Conservation (phyloP, 2,888 invertebrate genomes). For the Phymatocera aterrima region DNA sequence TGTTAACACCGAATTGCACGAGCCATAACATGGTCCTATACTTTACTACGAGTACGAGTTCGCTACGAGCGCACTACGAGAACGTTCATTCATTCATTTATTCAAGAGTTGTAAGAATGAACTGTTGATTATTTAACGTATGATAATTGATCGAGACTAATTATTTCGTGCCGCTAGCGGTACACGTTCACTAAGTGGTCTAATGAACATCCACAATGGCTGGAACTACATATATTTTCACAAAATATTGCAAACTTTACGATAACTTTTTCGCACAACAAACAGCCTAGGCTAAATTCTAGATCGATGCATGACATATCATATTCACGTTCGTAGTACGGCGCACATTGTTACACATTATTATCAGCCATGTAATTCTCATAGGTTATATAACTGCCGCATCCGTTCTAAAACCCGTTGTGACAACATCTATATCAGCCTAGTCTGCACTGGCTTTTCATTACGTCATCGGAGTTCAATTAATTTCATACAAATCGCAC, state of each 20-base stretch:
- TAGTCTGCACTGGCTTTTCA: background rate
- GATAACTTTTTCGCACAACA: too few relatives aligned
- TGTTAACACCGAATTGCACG: slow-evolving; percentile 32
- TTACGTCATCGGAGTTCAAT: background rate
- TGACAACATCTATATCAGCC: background rate
- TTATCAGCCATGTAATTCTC: slow-evolving; percentile 4
- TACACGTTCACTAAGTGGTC: too few relatives aligned
- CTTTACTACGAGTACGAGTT: too few relatives aligned
- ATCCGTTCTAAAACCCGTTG: background rate
- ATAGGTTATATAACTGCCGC: slow-evolving; percentile 6
- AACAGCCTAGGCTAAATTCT: too few relatives aligned
- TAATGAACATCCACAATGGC: too few relatives aligned
- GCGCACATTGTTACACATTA: too few relatives aligned
- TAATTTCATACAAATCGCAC: background rate
- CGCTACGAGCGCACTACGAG: background rate
- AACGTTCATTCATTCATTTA: slow-evolving; percentile 4
- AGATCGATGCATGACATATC: too few relatives aligned
- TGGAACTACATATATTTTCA: too few relatives aligned
- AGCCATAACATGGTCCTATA: background rate
- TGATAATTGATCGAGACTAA: slow-evolving; percentile 31
- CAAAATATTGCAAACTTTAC: too few relatives aligned
- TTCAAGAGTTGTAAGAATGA: slow-evolving; percentile 28
- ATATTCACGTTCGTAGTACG: too few relatives aligned
- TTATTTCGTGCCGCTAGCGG: too few relatives aligned
- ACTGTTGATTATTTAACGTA: slow-evolving; percentile 27